Conservation (phyloP, 2,797 vertebrate genomes). For the Pelobates cultripes region DNA sequence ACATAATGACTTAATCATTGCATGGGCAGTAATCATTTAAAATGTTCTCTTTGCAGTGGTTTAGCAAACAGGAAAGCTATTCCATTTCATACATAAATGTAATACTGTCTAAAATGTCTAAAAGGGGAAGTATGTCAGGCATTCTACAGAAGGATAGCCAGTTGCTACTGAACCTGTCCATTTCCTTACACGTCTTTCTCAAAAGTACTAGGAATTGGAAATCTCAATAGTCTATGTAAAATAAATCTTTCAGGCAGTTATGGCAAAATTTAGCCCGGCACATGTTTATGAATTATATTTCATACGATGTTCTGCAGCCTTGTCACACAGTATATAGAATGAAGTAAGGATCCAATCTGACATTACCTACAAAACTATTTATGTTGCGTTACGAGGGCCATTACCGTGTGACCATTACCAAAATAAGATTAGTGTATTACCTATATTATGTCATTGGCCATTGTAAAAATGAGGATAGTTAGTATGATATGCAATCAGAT, state of each 20-base stretch:
- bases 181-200: background rate
- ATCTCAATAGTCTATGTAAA: no score
- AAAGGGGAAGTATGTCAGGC: background rate
- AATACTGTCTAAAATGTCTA: background rate
- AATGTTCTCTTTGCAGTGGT: background rate
- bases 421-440: no score
- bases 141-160: background rate
- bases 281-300: background rate
- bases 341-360: background rate
- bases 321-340: background rate
- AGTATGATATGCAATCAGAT: no score
- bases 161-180: background rate
- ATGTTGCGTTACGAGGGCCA: no score
- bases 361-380: background rate
- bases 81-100: background rate
- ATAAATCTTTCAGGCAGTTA: no score
- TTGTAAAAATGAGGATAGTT: no score
- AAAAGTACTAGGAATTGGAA: background rate
- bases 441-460: no score
- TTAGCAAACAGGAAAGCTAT: conserved; percentile 2
- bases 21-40: background rate
- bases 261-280: no score
- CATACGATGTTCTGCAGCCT: background rate
- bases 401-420: no score
- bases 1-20: background rate